A percentile compares a stretch with the other conserved stretches of the same genome.
Evolutionary conservation across 1,140 invertebrate species (phyloP).

Genomic region (Arctopsyche grandis): DNA sequence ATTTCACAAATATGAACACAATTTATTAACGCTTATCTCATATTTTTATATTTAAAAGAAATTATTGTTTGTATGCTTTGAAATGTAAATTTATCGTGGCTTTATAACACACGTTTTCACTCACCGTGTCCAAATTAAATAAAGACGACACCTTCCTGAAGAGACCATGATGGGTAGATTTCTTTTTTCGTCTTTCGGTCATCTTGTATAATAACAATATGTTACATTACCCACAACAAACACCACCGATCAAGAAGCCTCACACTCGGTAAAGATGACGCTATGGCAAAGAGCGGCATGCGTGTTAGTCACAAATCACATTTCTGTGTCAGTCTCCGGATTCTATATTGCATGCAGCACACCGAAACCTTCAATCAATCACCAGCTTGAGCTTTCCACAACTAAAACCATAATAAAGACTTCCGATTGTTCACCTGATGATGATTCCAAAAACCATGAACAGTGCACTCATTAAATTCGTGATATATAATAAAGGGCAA

Average conservation of each 20-base stretch:
- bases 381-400: slow-evolving; percentile 52
- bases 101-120: slow-evolving; percentile 56
- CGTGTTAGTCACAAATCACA: slow-evolving; percentile 55
- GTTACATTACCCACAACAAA: slow-evolving; percentile 58
- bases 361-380: slow-evolving; percentile 51
- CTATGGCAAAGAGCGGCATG: slow-evolving; percentile 46
- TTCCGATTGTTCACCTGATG: slow-evolving; percentile 42
- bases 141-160: slow-evolving; percentile 87
- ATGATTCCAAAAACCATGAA: slow-evolving; percentile 43
- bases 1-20: neutral
- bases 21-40: neutral
- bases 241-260: slow-evolving; percentile 37
- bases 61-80: neutral
- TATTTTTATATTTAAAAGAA: neutral
- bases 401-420: slow-evolving; percentile 47
- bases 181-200: slow-evolving; percentile 82
- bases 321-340: slow-evolving; percentile 43
- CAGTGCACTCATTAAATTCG: slow-evolving; percentile 39
- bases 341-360: slow-evolving; percentile 47
- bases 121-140: slow-evolving; percentile 86
- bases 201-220: slow-evolving; percentile 64
- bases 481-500: neutral
- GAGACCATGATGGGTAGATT: slow-evolving; percentile 79
- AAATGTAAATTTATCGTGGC: neutral
- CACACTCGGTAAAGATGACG: slow-evolving; percentile 27